Evolutionary conservation across 2,113 vertebrate genomes (phyloP).

Genomic region (Columba livia): DNA sequence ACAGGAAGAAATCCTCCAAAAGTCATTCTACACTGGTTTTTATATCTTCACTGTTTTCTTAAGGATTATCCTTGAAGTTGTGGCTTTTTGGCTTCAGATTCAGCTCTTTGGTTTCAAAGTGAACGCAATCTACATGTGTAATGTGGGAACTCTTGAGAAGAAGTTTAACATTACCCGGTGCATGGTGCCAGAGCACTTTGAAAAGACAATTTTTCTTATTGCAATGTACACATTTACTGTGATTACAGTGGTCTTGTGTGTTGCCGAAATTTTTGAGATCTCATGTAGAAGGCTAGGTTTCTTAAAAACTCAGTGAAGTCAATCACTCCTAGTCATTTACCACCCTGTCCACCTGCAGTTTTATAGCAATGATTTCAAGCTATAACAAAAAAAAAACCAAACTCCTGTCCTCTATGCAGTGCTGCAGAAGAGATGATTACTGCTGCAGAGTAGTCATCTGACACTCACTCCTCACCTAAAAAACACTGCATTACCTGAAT

Average conservation of each 20-base stretch:
- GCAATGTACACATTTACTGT: constrained; percentile 89
- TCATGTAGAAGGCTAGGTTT: constrained; percentile 82
- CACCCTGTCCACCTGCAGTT: background rate
- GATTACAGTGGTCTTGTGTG: constrained; percentile 84
- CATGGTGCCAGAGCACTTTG: constrained; percentile 89
- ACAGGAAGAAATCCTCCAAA: constrained; percentile 87
- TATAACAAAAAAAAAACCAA: background rate
- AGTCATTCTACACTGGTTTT: constrained; percentile 79
- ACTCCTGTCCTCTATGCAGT: constrained; percentile 12
- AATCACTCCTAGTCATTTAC: background rate
- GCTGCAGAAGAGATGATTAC: background rate
- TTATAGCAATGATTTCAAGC: background rate
- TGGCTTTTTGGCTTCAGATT: constrained; percentile 89
- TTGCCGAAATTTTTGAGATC: constrained; percentile 87
- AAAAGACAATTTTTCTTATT: constrained; percentile 91
- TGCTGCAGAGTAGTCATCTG: background rate
- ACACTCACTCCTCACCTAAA: background rate
- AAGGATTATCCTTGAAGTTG: constrained; percentile 84
- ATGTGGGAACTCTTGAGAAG: constrained; percentile 78
- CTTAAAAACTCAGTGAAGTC: constrained; percentile 75
- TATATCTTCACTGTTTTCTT: constrained; percentile 87
- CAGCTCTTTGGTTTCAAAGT: constrained; percentile 89
- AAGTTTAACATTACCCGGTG: constrained; percentile 80
- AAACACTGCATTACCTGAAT: background rate
- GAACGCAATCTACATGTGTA: constrained; percentile 78